A percentile compares a stretch with the other conserved stretches of the same genome.
phyloP scores from a whole-genome alignment of 2,797 vertebrate species.

The Xiphorhynchus erythropygius region DNA sequence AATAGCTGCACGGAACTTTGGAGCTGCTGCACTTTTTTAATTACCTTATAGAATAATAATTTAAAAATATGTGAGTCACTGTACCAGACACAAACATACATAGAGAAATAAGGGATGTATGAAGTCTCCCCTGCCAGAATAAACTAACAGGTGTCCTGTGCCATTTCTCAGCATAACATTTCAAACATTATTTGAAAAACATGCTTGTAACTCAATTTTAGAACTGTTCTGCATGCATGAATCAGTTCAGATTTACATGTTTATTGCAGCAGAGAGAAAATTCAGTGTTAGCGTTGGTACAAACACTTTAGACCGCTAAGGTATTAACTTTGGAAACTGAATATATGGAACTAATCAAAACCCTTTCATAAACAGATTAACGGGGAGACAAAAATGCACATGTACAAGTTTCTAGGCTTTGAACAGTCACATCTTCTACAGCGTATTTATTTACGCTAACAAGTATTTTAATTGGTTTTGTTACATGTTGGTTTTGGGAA shows the following conservation, averaged over 20 bases:
- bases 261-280: slow-evolving; percentile 56
- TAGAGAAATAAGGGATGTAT: background rate
- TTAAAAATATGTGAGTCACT: background rate
- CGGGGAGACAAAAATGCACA: slow-evolving; percentile 31
- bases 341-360: slow-evolving; percentile 54
- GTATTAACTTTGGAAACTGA: slow-evolving; percentile 42
- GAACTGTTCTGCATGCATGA: slow-evolving; percentile 21
- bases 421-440: background rate
- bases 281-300: background rate
- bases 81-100: background rate
- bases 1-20: slow-evolving; percentile 24
- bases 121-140: background rate
- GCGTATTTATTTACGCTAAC: slow-evolving; percentile 15
- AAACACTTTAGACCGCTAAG: background rate
- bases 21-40: background rate
- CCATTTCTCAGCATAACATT: background rate
- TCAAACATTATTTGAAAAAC: background rate
- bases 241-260: slow-evolving; percentile 29
- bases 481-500: background rate
- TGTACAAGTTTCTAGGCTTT: background rate
- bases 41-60: background rate
- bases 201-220: background rate
- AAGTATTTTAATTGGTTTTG: slow-evolving; percentile 33
- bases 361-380: slow-evolving; percentile 53
- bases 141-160: background rate